Evolutionary conservation across 2,888 invertebrate species (phyloP), one percentile per base, ranked within the genome.

Genomic region (Cacoxenus indagator): DNA sequence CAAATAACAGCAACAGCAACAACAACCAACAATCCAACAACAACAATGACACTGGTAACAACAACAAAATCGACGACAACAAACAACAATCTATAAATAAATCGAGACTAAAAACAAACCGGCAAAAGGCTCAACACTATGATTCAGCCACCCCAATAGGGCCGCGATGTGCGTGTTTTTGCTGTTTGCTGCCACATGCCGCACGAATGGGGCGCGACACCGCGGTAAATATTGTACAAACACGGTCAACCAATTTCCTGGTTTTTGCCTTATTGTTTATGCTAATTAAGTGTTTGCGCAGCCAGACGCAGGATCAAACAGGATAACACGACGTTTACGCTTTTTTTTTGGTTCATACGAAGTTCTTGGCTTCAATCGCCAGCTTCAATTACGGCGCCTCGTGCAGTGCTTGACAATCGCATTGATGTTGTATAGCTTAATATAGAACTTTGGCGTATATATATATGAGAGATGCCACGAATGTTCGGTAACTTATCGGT

Each of bases 231-330:
- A 62, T 62, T 62, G 24, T 62, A 45, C 61, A 62, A 62, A 62
- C 61, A 62, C 61, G 61, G 61, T 62, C 61, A 62, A 62, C 61
- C 61, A 62, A 62, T 62, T 62, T 62, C 61, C 61, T 62, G 61
- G 43, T 62, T 62, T 61, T 62, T 62, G 61, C 61, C 11, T 62
- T 62, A 62, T 62, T 62, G 61, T 62, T 62, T 62, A 62, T 62
- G 61, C 61, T 62, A 62, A 62, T 62, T 62, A 62, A 62, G 31
- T 62, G 61, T 62, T 62, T 62, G 61, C 59, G n/a, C 22, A 59
- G 59, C 61, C n/a, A n/a, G n/a, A 62, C 43, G 45, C 61, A 45
- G 61, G 61, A 62, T 62, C 61, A 62, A 62, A 62, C 61, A 45
- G 61, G 61, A 62, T 62, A 62, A 24, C 61, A 22, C n/a, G 26